Conservation (phyloP, 2,113 vertebrate species). For the Centropus bengalensis region DNA sequence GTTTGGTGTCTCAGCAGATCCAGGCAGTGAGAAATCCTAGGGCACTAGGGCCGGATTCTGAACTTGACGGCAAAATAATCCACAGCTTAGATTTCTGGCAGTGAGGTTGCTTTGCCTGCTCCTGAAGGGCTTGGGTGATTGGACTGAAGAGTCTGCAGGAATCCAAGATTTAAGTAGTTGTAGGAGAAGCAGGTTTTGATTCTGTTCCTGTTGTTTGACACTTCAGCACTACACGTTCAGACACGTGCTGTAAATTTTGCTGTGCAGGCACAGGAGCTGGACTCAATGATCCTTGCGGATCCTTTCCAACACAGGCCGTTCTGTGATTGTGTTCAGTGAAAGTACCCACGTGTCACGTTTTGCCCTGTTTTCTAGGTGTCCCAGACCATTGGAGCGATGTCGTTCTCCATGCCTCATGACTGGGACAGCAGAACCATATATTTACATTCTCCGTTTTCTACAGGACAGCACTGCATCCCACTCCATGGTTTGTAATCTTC, state of each 20-base stretch:
- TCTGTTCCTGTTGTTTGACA: not conserved
- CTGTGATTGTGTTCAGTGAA: not conserved
- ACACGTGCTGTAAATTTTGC: too few relatives aligned
- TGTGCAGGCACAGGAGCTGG: too few relatives aligned
- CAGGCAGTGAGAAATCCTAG: not conserved
- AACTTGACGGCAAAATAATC: not conserved
- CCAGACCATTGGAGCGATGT: constrained; percentile 74
- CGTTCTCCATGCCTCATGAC: constrained; percentile 82
- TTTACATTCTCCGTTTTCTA: constrained; percentile 85
- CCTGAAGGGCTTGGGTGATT: not conserved
- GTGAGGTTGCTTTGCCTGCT: not conserved
- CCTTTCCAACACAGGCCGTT: too few relatives aligned
- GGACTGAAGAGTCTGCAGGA: not conserved
- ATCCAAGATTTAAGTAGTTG: not conserved
- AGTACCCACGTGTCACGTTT: not conserved
- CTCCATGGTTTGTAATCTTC: constrained; percentile 83
- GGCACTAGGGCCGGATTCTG: not conserved
- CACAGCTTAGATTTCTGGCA: not conserved
- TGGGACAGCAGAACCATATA: constrained; percentile 84
- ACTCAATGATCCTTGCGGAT: too few relatives aligned
- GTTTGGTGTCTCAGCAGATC: not conserved
- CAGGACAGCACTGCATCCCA: constrained; percentile 88
- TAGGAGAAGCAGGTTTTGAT: not conserved
- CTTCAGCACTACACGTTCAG: not conserved
- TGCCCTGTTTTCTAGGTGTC: constrained; percentile 68